Conservation (phyloP, 2,113 vertebrate species). For the human (Homo sapiens) region GRCh38 chr16:80073001-80073500, state of each 20-base stretch:
- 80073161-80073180: not conserved
- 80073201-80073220: not conserved
- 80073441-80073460: not conserved
- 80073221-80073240: not conserved
- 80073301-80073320: accelerated
- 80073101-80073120: not conserved
- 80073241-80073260: not conserved
- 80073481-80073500: not conserved
- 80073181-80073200: not conserved
- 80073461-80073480: not conserved
- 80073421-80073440: accelerated
- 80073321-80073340: not conserved
- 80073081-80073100: not conserved
- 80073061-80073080: not conserved
- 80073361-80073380: not conserved
- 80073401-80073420: not conserved
- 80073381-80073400: not conserved
- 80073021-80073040: not conserved
- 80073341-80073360: not conserved
- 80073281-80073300: too few relatives aligned
- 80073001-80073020: not conserved
- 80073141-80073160: not conserved
- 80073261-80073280: not conserved
- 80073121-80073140: not conserved
- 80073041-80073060: not conserved